Evolutionary conservation across 2,113 vertebrate species (phyloP).

Genomic region (Conger conger): DNA sequence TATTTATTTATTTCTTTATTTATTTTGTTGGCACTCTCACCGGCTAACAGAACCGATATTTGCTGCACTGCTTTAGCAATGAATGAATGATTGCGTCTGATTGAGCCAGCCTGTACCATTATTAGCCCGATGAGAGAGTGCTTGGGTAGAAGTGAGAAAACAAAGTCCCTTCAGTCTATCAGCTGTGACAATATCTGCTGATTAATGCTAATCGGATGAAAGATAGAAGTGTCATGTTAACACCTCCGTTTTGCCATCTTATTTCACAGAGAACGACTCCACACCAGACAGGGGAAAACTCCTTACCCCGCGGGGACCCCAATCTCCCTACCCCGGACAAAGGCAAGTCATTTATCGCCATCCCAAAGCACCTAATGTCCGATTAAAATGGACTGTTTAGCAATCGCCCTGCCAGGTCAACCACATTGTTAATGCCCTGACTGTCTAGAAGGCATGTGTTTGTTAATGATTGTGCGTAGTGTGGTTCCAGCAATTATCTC

Average conservation of each 20-base stretch:
- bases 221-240: background rate
- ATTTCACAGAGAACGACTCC: constrained; percentile 77
- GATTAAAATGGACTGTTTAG: background rate
- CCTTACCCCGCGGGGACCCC: constrained; percentile 89
- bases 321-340: constrained; percentile 89
- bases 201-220: background rate
- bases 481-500: background rate
- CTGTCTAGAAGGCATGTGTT: background rate
- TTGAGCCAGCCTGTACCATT: too few species aligned
- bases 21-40: too few species aligned
- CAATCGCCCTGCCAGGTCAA: background rate
- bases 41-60: too few species aligned
- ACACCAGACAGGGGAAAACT: constrained; percentile 83
- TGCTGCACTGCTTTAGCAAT: too few species aligned
- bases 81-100: too few species aligned
- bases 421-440: background rate
- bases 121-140: too few species aligned
- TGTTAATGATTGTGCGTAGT: background rate
- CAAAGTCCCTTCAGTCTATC: too few species aligned
- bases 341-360: constrained; percentile 69
- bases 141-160: too few species aligned
- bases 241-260: background rate
- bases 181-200: too few species aligned
- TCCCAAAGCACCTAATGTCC: background rate
- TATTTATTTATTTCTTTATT: too few species aligned